Evolutionary conservation across 2,797 vertebrate species (phyloP), one percentile per base, ranked within the genome.

Genomic region (Paramormyrops hopkinsi): DNA sequence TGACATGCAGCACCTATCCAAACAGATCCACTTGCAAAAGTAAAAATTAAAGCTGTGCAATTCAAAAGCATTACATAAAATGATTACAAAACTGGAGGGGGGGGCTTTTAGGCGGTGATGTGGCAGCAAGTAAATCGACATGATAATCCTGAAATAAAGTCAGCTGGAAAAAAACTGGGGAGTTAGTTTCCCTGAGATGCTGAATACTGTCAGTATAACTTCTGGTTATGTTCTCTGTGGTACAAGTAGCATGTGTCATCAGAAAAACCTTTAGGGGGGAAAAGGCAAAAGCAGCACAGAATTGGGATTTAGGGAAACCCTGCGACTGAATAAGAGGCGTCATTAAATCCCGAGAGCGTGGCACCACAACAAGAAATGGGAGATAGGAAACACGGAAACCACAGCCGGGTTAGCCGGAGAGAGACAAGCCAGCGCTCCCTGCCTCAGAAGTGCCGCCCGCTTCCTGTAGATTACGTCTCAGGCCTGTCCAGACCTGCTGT

Each of bases 311-410:
- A n/a, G n/a, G 22, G 17, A 46, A 46, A 46, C n/a, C 22, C 37
- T 82, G 76, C 19, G 56, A 73, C 59, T 84, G 46, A 41, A 84
- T 37, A 73, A 33, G 37, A 86, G 56, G 25, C 65, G 22, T 48
- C 73, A 51, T 41, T 86, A 54, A 83, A 53, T 33, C 44, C 19
- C 12, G 8, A 86, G 79, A 8, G 41, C 2, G 41, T 14, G 14
- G 83, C 76, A 46, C 90, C 56, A 91, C 90, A 93, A 94, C 92
- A 92, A 90, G 92, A 92, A 92, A 84, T 90, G 86, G 65, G 88
- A 87, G 59, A 89, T n/a, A 91, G 76, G 89, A 79, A 90, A 62
- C 84, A 90, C 87, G 82, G 37, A 89, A 91, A 91, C 91, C 69
- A 92, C 89, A 92, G 91, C 86, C 62, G 93, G 92, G 89, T 91